Conservation (phyloP, 2,888 invertebrate genomes). For the Xanthia togata region DNA sequence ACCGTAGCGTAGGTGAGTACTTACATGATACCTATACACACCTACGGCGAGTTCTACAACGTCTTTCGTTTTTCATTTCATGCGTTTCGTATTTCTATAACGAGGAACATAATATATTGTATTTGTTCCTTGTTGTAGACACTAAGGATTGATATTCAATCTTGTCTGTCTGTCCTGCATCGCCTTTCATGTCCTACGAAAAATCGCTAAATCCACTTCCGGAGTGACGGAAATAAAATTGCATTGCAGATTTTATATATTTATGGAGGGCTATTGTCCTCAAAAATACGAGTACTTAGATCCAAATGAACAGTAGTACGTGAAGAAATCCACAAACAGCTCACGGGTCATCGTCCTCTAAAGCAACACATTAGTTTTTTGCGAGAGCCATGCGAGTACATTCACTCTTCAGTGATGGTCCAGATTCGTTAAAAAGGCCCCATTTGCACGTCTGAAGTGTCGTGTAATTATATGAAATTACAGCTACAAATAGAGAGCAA, state of each 20-base stretch:
- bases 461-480: conserved; percentile 54
- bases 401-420: conserved; percentile 49
- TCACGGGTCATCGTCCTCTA: conserved; percentile 3
- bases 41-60: too few species aligned
- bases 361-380: conserved; percentile 41
- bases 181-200: not conserved
- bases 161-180: too few species aligned
- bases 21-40: too few species aligned
- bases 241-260: not conserved
- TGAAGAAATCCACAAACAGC: conserved; percentile 13
- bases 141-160: too few species aligned
- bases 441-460: conserved; percentile 49
- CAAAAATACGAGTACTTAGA: not conserved
- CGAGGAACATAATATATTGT: too few species aligned
- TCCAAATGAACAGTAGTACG: not conserved
- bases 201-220: too few species aligned
- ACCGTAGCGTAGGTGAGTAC: too few species aligned
- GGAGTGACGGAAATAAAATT: not conserved
- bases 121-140: too few species aligned
- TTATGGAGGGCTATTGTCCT: not conserved
- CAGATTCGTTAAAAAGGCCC: conserved; percentile 26
- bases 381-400: conserved; percentile 33
- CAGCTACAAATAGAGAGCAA: conserved; percentile 36
- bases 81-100: too few species aligned
- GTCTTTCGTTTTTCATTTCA: too few species aligned